These are phyloP conservation scores for Herminia tarsipennalis DNA, from an alignment of 2,888 invertebrate species.

Conservation along the genomic window DNA sequence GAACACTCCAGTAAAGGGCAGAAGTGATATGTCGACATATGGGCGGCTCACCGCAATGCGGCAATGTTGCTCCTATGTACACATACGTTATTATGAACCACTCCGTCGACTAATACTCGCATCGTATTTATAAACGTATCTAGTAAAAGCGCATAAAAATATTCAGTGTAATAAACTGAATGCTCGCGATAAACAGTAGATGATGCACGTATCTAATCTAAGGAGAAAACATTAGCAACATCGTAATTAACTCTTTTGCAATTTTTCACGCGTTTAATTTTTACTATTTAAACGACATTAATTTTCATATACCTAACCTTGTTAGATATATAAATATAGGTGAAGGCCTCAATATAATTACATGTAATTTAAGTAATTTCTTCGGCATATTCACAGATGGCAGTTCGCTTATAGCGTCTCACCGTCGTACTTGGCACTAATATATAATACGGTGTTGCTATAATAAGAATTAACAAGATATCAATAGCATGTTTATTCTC, in stretches of 20 bases:
- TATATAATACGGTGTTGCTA: no score
- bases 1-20: conserved; percentile 71
- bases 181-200: conserved; percentile 25
- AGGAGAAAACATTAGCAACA: conserved; percentile 7
- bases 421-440: conserved; percentile 11
- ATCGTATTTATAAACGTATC: conserved; percentile 60
- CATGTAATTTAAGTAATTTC: conserved; percentile 5
- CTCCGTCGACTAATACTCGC: conserved; percentile 66
- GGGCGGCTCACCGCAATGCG: conserved; percentile 81
- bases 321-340: conserved; percentile 27
- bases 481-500: conserved; percentile 36
- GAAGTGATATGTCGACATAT: conserved; percentile 79
- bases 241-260: background rate
- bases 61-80: conserved; percentile 77
- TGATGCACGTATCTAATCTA: conserved; percentile 20
- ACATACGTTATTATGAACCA: conserved; percentile 70
- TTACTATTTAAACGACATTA: conserved; percentile 10
- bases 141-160: conserved; percentile 30
- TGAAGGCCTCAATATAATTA: conserved; percentile 20
- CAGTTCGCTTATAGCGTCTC: conserved; percentile 13
- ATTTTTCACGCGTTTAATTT: background rate
- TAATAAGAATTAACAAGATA: conserved; percentile 39
- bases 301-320: conserved; percentile 24
- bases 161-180: conserved; percentile 24
- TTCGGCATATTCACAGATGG: no score